These are phyloP conservation scores for Aphelocoma californica DNA, from an alignment of 2,797 vertebrate genomes.

Conservation along the genomic window DNA sequence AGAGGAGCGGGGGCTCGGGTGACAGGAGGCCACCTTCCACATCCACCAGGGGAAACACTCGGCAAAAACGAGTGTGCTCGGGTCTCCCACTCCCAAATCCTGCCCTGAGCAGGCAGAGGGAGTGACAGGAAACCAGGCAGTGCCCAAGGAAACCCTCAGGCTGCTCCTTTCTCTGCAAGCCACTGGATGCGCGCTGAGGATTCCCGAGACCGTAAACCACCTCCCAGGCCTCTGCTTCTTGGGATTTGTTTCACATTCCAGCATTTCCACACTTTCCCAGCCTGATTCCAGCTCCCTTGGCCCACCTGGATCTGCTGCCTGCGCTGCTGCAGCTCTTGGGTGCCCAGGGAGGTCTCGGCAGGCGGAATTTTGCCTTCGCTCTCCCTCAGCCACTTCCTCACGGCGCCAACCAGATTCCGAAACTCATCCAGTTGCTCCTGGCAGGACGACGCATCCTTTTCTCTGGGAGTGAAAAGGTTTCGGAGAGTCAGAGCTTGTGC, in stretches of 20 bases:
- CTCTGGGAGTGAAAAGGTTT: conserved; percentile 76
- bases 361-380: conserved; percentile 84
- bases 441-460: conserved; percentile 86
- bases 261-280: neutral
- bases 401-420: conserved; percentile 81
- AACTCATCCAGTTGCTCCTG: conserved; percentile 89
- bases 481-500: conserved; percentile 48
- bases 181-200: neutral
- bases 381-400: conserved; percentile 91
- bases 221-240: neutral
- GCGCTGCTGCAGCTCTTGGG: conserved; percentile 84
- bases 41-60: neutral
- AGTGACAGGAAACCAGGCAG: neutral
- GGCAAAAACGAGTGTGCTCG: rapidly evolving
- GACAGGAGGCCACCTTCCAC: neutral
- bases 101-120: neutral
- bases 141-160: rapidly evolving
- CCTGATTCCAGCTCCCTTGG: neutral
- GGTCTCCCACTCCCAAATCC: neutral
- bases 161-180: neutral
- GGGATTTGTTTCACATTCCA: neutral
- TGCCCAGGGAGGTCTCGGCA: conserved; percentile 82
- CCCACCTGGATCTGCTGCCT: conserved; percentile 88
- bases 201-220: neutral
- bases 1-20: neutral